Evolutionary conservation across 2,797 vertebrate genomes (phyloP).

Genomic region (Enteromius trimaculatus): DNA sequence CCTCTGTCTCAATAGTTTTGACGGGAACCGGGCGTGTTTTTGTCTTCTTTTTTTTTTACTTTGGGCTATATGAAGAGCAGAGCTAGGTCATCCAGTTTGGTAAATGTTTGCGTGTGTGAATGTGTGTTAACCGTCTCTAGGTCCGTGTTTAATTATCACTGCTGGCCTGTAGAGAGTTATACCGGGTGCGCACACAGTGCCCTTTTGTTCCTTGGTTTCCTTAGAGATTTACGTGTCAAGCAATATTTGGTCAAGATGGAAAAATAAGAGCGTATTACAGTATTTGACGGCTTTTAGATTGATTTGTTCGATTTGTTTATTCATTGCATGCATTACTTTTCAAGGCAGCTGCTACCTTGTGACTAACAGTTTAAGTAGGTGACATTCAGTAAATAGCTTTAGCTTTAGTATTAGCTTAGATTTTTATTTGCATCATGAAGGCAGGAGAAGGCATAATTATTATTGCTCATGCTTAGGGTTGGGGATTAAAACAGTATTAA

Average conservation of each 20-base stretch:
- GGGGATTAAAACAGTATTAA: background rate
- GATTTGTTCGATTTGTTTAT: background rate
- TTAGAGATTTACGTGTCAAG: background rate
- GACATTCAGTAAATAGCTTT: background rate
- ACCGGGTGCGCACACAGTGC: constrained; percentile 17
- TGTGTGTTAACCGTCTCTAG: constrained; percentile 57
- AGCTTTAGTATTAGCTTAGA: no score
- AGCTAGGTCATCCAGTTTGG: constrained; percentile 62
- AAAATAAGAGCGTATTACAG: background rate
- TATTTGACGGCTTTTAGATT: background rate
- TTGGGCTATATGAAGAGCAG: constrained; percentile 41
- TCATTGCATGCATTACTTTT: background rate
- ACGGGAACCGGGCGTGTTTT: constrained; percentile 83
- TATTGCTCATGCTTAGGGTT: background rate
- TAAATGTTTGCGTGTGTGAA: constrained; percentile 70
- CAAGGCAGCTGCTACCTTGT: no score
- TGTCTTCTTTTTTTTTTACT: constrained; percentile 48
- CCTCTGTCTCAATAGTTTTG: constrained; percentile 69
- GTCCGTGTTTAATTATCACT: constrained; percentile 63
- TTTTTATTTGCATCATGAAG: background rate
- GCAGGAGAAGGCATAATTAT: background rate
- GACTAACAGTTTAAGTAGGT: background rate
- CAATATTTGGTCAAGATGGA: background rate
- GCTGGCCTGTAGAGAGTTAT: constrained; percentile 56
- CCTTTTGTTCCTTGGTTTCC: constrained; percentile 25